Conservation (phyloP, 2,797 vertebrate genomes). For the Lates japonicus region DNA sequence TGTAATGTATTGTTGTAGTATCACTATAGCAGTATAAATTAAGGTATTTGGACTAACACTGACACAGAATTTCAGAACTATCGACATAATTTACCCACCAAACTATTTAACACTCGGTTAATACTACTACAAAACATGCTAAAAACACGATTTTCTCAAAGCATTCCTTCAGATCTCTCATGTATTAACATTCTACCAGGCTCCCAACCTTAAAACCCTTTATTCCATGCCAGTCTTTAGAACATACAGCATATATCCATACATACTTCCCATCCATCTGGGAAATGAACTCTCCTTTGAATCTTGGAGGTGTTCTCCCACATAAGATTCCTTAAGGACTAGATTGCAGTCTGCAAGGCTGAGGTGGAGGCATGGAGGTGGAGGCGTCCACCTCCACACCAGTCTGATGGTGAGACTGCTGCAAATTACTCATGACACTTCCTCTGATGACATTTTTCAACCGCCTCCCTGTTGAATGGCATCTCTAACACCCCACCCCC, state of each 20-base stretch:
- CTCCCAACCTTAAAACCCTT: slow-evolving; percentile 15
- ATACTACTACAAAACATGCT: neutral
- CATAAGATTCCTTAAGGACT: slow-evolving; percentile 64
- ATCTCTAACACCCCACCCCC: slow-evolving; percentile 35
- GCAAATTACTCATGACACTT: slow-evolving; percentile 84
- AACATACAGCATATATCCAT: slow-evolving; percentile 52
- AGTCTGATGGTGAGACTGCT: slow-evolving; percentile 73
- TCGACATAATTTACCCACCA: neutral
- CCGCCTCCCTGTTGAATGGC: slow-evolving; percentile 74
- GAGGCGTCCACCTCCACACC: slow-evolving; percentile 73
- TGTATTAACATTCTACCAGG: slow-evolving; percentile 7
- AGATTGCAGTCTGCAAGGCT: slow-evolving; percentile 62
- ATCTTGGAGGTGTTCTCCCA: slow-evolving; percentile 63
- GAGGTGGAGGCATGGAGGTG: slow-evolving; percentile 62
- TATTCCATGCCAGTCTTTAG: slow-evolving; percentile 39
- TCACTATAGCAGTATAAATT: too few relatives aligned
- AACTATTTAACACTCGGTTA: neutral
- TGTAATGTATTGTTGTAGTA: too few relatives aligned
- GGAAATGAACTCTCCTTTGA: slow-evolving; percentile 64
- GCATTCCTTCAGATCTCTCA: too few relatives aligned
- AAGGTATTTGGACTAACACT: too few relatives aligned
- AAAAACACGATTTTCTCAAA: neutral
- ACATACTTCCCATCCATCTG: slow-evolving; percentile 56
- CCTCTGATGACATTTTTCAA: slow-evolving; percentile 84
- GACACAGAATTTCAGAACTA: neutral